phyloP scores from a whole-genome alignment of 2,888 invertebrate species.

The Cataglyphis cursor region DNA sequence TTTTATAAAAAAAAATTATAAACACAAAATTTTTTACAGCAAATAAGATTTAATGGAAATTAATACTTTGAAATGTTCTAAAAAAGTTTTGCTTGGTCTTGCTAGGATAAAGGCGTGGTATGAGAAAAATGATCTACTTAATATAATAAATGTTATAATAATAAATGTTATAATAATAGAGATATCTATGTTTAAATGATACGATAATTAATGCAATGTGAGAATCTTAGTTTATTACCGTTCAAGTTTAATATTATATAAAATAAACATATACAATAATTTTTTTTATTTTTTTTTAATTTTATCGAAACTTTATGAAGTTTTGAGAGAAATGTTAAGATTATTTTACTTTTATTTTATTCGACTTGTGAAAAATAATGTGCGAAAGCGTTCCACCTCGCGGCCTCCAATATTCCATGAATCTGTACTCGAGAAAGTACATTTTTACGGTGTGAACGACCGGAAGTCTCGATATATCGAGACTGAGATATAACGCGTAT shows the following conservation, averaged over 20 bases:
- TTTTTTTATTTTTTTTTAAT: background rate
- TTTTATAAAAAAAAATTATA: background rate
- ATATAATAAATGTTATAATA: constrained; percentile 5
- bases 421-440: constrained; percentile 8
- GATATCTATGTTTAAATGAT: constrained; percentile 6
- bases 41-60: background rate
- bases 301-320: background rate
- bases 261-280: background rate
- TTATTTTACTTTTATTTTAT: constrained; percentile 11
- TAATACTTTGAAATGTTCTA: background rate
- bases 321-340: background rate
- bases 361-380: background rate
- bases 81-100: background rate
- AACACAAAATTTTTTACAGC: background rate
- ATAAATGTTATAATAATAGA: constrained; percentile 18
- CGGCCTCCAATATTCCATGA: background rate
- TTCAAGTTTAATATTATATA: background rate
- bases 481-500: background rate
- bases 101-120: background rate
- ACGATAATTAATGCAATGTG: constrained; percentile 1
- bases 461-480: constrained; percentile 14
- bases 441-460: background rate
- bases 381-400: background rate
- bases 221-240: background rate
- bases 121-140: constrained; percentile 7